phyloP scores from a whole-genome alignment of 2,113 vertebrate species.

The Lepidiolamprologus cunningtoni region DNA sequence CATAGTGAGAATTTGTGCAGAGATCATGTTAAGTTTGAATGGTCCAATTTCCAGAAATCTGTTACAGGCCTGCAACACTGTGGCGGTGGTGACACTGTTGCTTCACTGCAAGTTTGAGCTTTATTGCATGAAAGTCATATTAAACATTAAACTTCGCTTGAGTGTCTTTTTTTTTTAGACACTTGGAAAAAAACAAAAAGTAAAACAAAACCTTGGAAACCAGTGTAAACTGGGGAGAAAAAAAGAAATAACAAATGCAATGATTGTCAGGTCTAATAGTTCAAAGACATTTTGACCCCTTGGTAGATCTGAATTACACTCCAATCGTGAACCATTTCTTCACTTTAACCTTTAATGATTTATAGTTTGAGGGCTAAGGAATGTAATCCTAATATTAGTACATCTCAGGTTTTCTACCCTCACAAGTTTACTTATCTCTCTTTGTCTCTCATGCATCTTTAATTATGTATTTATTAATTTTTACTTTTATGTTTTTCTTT shows the following conservation, averaged over 20 bases:
- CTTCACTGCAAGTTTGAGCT: not conserved
- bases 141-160: not conserved
- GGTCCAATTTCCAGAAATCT: not conserved
- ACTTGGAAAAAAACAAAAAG: not conserved
- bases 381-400: not conserved
- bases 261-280: not conserved
- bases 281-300: not conserved
- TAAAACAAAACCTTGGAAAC: not conserved
- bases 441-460: not conserved
- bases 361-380: not conserved
- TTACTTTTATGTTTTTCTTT: not conserved
- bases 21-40: not conserved
- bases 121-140: not conserved
- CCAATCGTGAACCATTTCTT: not conserved
- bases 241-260: not conserved
- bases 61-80: not conserved
- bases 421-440: not conserved
- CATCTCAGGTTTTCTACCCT: not conserved
- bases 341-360: not conserved
- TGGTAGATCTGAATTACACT: not conserved
- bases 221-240: not conserved
- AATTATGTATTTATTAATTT: not conserved
- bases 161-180: not conserved
- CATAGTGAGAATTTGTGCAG: not conserved
- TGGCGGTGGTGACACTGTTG: fast-evolving